A percentile compares a stretch with the other conserved stretches of the same genome.
These are phyloP conservation scores for Ceryle rudis DNA, from an alignment of 2,797 vertebrate species.

Conservation along the genomic window DNA sequence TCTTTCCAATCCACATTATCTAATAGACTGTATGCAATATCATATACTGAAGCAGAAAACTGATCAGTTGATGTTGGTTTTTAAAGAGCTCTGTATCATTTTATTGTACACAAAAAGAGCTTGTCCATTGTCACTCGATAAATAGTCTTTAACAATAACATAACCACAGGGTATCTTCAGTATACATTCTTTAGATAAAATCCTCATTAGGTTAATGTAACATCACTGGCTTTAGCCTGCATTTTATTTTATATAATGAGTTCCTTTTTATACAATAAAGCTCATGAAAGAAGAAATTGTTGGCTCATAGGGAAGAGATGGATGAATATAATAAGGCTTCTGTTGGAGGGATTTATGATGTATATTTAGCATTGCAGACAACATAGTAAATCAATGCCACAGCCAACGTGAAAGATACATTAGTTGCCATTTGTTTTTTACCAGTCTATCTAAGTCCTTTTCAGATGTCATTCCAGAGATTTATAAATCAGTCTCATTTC, in stretches of 20 bases:
- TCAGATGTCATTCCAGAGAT: constrained; percentile 72
- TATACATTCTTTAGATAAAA: constrained; percentile 22
- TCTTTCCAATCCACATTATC: neutral
- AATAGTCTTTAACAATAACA: constrained; percentile 12
- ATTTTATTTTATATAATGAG: constrained; percentile 75
- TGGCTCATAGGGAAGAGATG: constrained; percentile 71
- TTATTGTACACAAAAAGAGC: neutral
- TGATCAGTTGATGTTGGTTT: neutral
- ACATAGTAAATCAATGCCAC: constrained; percentile 81
- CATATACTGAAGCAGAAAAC: neutral
- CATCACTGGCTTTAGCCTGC: constrained; percentile 46
- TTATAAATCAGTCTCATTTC: constrained; percentile 70
- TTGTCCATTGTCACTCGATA: constrained; percentile 13
- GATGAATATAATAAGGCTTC: constrained; percentile 79
- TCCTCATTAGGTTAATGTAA: constrained; percentile 59
- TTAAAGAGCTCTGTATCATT: neutral
- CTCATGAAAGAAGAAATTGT: constrained; percentile 71
- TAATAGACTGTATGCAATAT: neutral
- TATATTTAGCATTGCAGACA: constrained; percentile 81
- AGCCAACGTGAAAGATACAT: constrained; percentile 75
- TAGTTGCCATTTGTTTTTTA: constrained; percentile 77
- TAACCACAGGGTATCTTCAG: neutral
- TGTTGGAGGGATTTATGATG: constrained; percentile 82
- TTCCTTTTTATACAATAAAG: constrained; percentile 62
- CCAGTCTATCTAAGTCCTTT: constrained; percentile 64